phyloP scores from a whole-genome alignment of 2,113 vertebrate species.

The Larimichthys crocea region DNA sequence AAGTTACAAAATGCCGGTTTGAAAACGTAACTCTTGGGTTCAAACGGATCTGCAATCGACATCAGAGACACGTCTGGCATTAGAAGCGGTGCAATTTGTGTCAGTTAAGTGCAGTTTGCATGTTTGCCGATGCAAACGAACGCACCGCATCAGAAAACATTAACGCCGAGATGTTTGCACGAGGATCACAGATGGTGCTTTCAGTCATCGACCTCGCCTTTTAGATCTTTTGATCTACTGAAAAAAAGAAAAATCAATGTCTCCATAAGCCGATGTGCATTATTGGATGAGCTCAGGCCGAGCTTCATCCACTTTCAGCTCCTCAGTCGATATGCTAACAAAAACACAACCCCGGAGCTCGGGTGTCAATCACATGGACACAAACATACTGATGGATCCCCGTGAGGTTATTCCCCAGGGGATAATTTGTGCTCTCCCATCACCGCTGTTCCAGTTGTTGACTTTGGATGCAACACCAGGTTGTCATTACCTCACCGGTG shows the following conservation, averaged over 20 bases:
- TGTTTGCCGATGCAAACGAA: background rate
- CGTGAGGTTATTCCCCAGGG: background rate
- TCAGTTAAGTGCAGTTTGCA: background rate
- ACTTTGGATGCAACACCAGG: conserved; percentile 28
- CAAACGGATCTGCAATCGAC: no score
- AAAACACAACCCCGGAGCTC: conserved; percentile 35
- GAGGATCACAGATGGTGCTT: conserved; percentile 9
- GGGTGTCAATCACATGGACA: conserved; percentile 31
- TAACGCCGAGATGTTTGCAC: background rate
- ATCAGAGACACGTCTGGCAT: no score
- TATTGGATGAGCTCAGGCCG: conserved; percentile 40
- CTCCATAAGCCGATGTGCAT: conserved; percentile 41
- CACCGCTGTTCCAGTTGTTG: conserved; percentile 41
- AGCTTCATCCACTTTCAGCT: conserved; percentile 54
- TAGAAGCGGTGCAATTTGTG: no score
- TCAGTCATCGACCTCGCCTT: conserved; percentile 19
- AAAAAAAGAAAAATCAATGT: conserved; percentile 29
- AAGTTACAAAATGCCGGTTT: no score
- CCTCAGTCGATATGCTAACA: conserved; percentile 47
- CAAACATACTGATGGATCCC: conserved; percentile 16
- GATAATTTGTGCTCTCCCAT: conserved; percentile 41
- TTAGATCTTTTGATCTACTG: conserved; percentile 47
- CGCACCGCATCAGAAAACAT: background rate
- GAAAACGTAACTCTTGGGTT: no score
- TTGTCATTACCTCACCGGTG: conserved; percentile 51